phyloP scores from a whole-genome alignment of 2,888 invertebrate species.

The Caradrina kadenii region DNA sequence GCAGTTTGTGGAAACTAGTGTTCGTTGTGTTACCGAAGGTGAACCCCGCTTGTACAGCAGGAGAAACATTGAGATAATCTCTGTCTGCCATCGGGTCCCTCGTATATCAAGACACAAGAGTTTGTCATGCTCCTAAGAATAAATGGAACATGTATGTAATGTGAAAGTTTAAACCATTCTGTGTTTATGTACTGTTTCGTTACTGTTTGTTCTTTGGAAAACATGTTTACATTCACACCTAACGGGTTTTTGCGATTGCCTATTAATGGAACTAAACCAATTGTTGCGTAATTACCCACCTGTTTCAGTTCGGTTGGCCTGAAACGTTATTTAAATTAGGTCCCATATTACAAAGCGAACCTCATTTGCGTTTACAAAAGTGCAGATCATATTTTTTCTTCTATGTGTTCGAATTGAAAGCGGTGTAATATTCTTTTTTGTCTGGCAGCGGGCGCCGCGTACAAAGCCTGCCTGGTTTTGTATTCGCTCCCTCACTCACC shows the following conservation, averaged over 20 bases:
- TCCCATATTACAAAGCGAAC: slow-evolving; percentile 84
- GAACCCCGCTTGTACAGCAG: slow-evolving; percentile 62
- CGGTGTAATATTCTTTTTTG: slow-evolving; percentile 88
- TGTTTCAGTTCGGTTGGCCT: slow-evolving; percentile 72
- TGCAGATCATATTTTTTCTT: slow-evolving; percentile 87
- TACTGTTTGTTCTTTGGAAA: slow-evolving; percentile 34
- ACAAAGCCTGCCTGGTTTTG: slow-evolving; percentile 85
- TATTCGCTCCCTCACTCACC: slow-evolving; percentile 88
- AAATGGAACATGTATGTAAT: slow-evolving; percentile 32
- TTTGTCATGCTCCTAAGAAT: slow-evolving; percentile 42
- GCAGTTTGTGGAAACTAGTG: slow-evolving; percentile 63
- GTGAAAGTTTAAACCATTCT: slow-evolving; percentile 18
- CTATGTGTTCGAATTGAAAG: slow-evolving; percentile 87
- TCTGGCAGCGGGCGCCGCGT: slow-evolving; percentile 74
- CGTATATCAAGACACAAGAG: slow-evolving; percentile 57
- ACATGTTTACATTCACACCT: slow-evolving; percentile 26
- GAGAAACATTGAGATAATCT: slow-evolving; percentile 65
- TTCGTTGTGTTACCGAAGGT: slow-evolving; percentile 65
- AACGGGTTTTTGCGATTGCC: slow-evolving; percentile 29
- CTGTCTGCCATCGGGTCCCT: slow-evolving; percentile 61
- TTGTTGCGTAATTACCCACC: slow-evolving; percentile 71
- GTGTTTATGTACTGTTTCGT: slow-evolving; percentile 15
- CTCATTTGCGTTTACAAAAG: slow-evolving; percentile 89
- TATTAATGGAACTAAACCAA: slow-evolving; percentile 62
- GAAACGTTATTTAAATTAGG: slow-evolving; percentile 84